Evolutionary conservation across 2,113 vertebrate genomes (phyloP), one percentile per base, ranked within the genome.

Genomic region (Eptatretus burgeri): DNA sequence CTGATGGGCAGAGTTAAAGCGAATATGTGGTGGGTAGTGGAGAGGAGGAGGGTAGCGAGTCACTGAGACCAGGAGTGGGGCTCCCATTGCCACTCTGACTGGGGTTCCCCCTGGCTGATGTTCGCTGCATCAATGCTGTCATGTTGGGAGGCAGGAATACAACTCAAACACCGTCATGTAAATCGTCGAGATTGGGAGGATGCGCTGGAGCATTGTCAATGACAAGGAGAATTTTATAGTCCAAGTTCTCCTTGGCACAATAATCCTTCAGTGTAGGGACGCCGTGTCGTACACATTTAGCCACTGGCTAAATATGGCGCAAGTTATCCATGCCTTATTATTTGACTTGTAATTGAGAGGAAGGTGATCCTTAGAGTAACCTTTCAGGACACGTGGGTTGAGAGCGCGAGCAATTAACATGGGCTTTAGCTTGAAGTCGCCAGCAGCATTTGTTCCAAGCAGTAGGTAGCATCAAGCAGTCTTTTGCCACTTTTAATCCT

Each of bases 321-420:
- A 14, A 14, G 52, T 56, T 17, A 56, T 56, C 52, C 52, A 56
- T 56, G 52, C 52, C 52, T 16, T 56, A 14, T 56, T 56, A 17
- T 56, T 56, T 56, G 52, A 14, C 14, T 14, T 56, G 14, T 17
- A 56, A 17, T 56, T 14, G 14, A 56, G 14, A 14, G 52, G 52
- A 14, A 56, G 18, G 14, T 5, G 14, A 17, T 56, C 18, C 18
- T 17, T 56, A 17, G 14, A 16, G 14, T 16, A 17, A 14, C 52
- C 52, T 56, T 56, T 56, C 52, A 56, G 18, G 14, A 17, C 52
- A 56, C 52, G 52, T 9, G 52, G 52, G 52, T 56, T 56, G 52
- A 56, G 52, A 17, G 8, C 14, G 52, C 52, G 52, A 56, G 14
- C 18, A 17, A 56, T 17, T 17, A 56, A 17, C 52, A 56, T 14